Evolutionary conservation across 2,113 vertebrate genomes (phyloP), one percentile per base, ranked within the genome.

Genomic region (Dissostichus mawsoni): DNA sequence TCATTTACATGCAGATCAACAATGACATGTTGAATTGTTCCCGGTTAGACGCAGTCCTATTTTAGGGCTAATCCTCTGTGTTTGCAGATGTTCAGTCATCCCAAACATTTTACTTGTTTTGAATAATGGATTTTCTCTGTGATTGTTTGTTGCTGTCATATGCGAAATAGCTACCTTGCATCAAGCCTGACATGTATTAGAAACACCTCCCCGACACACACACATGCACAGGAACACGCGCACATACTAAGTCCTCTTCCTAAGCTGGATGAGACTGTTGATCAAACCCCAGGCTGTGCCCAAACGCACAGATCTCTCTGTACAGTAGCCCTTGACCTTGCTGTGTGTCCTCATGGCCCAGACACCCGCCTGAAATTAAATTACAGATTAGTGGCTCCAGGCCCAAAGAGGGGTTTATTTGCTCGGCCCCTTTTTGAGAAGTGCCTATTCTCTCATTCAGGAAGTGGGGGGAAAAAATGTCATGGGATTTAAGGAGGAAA

Each of bases 281-380:
- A 90, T 92, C 84, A 85, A 88, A 92, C 89, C 85, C 74, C 77
- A 69, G 89, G 80, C 86, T 89, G 73, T 83, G 87, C 83, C 81
- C 77, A 92, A 86, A 85, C 65, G 69, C 17, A 14, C 67, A 69
- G 84, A 86, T 88, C 82, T 88, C 74, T 87, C 81, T 61, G 86
- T 92, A 92, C 91, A 90, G 90, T 92, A 90, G 90, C 92, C 87
- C 89, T 90, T 93, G 91, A 93, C 92, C 92, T 93, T 91, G 88
- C 89, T 65, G 72, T 72, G 86, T 84, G 90, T 93, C 91, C 90
- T 89, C 69, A 44, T 81, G 88, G 86, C 79, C 91, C 86, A 81
- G 89, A 92, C 81, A 86, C 90, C 90, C 74, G 76, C 67, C 77
- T 92, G 91, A 94, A 94, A 94, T 93, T 89, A 93, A 93, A 93